These are phyloP conservation scores for Antennarius maculatus DNA, from an alignment of 2,797 vertebrate genomes.

Conservation along the genomic window DNA sequence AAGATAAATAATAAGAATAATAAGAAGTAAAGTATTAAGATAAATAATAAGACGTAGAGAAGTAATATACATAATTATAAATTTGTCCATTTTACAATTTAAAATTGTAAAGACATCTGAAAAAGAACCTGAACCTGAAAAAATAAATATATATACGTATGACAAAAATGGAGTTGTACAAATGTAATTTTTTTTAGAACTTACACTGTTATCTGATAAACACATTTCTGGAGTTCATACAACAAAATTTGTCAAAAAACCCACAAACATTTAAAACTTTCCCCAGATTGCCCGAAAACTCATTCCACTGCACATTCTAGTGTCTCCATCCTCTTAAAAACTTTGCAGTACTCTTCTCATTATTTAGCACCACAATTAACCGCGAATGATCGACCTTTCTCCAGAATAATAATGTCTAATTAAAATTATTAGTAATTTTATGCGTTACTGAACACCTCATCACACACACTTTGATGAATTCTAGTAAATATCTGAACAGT, in stretches of 20 bases:
- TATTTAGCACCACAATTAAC: neutral
- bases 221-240: neutral
- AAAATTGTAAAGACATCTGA: slow-evolving; percentile 21
- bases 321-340: no score
- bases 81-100: no score
- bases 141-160: neutral
- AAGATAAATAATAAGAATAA: no score
- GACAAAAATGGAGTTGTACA: neutral
- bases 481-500: no score
- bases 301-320: no score
- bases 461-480: no score
- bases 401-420: no score
- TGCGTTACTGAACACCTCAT: no score
- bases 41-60: neutral
- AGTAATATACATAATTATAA: no score
- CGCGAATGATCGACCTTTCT: no score
- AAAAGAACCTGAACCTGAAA: slow-evolving; percentile 16
- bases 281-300: neutral
- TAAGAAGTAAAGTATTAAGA: no score
- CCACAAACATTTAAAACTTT: neutral
- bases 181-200: neutral
- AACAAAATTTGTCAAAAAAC: neutral
- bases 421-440: no score
- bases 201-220: neutral
- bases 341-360: neutral